Evolutionary conservation across 2,888 invertebrate genomes (phyloP).

Genomic region (Drosophila mettleri): DNA sequence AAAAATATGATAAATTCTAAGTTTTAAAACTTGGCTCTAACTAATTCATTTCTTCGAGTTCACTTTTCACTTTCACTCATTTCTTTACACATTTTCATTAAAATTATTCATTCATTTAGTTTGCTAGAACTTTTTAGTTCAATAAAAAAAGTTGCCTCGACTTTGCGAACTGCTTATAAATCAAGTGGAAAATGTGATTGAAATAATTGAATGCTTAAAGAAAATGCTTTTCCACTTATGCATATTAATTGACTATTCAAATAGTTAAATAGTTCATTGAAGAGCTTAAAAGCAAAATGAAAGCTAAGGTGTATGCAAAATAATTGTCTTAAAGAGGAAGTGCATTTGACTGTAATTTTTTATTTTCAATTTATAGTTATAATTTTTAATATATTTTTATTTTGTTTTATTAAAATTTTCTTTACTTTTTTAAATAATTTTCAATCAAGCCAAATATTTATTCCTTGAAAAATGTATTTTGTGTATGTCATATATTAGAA

Average conservation of each 20-base stretch:
- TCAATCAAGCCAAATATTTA: background rate
- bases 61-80: conserved; percentile 4
- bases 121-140: conserved; percentile 21
- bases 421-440: background rate
- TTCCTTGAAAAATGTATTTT: background rate
- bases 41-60: background rate
- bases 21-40: background rate
- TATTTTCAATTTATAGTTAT: too few relatives aligned
- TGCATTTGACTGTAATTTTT: too few relatives aligned
- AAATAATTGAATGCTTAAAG: conserved; percentile 17
- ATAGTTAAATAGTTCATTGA: background rate
- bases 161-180: conserved; percentile 15
- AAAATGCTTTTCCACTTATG: conserved; percentile 5
- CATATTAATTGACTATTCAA: conserved; percentile 10
- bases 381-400: background rate
- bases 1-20: background rate
- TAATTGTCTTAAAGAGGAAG: background rate
- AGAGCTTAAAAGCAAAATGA: background rate
- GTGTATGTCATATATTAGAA: background rate
- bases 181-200: conserved; percentile 30
- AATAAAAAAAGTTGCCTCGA: conserved; percentile 17
- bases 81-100: conserved; percentile 16
- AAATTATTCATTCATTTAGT: conserved; percentile 18
- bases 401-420: background rate
- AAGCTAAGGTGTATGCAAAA: background rate